Base-by-base conservation (phyloP, 2,888 invertebrate genomes). In the Acronicta psi region DNA sequence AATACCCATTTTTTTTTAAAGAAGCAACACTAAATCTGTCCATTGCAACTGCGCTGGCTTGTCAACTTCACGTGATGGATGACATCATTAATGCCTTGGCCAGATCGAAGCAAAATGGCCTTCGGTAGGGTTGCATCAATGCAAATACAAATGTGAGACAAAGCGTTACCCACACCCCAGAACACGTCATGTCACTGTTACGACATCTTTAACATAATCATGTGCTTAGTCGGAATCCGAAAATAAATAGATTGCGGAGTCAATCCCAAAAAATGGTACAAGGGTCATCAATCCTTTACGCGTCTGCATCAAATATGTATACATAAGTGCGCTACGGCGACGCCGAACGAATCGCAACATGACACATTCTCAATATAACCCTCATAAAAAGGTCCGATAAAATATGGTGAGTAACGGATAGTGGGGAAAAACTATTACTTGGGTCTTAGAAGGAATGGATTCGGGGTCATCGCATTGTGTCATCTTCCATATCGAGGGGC, bases 391-490 rank as follows among this genome's bases (percentile, higher is more conserved):
- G 82, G 79, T 69, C 79, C 83, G 87, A 88, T 89, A 88, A 90
- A 87, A 90, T 90, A 90, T 90, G 87, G 86, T 87, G 84, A 89
- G 85, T 79, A 82, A 82, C 82, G 82, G 83, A 83, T 83, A 81
- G 84, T 81, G 81, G 82, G 81, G 83, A 81, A 84, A 88, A 89
- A 88, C 89, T 89, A 89, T 89, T 89, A 89, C 87, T 73, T 66
- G 80, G 83, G 78, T 80, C 85, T 84, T 80, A 80, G 80, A 74
- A 80, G 84, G 85, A 89, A 89, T 87, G 85, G 88, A 87, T 88
- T 85, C 81, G 87, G 90, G 92, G 90, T 88, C 90, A 91, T 90
- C 90, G 86, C 85, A 87, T 90, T 90, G 92, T 89, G 89, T 90
- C 92, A 89, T 90, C 89, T 88, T 82, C 77, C 84, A 86, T 90